Base-by-base conservation (phyloP, 2,113 vertebrate genomes). In the Stigmatopora nigra region DNA sequence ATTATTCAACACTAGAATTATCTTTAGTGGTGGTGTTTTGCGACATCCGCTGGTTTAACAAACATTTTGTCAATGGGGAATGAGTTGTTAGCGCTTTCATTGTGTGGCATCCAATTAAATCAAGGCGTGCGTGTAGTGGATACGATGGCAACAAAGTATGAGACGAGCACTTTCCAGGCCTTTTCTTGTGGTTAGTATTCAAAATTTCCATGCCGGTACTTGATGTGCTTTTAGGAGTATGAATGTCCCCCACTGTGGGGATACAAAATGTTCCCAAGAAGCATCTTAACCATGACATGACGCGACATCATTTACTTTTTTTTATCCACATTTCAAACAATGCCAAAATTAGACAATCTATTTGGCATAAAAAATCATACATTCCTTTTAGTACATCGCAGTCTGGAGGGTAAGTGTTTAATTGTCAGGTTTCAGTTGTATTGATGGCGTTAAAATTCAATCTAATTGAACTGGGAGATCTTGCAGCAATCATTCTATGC, bases 171-270 rank as follows among this genome's bases (percentile, higher is more conserved):
- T 51, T 57, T 16, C 52, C 62, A 52, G 20, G 16, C 22, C 49
- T 17, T 3, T 22, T 36, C 67, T 61, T 65, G 60, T 71, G 38
- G 38, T 8, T 7, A 36, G 60, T 61, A 13, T 38, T n/a, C n/a
- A n/a, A 56, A 72, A 69, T 80, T 69, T 65, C 71, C 6, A 68
- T 62, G 77, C 75, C 69, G 45, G 79, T 61, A 81, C 80, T 61
- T 65, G 16, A 62, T 77, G 73, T 80, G 71, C 78, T 80, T 67
- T 57, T 44, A 78, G 31, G 66, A 81, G 81, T 73, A 77, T 80
- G 67, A 78, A 13, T 7, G 19, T 60, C 69, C 65, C 61, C 48
- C 80, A n/a, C 78, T 69, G 41, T 16, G 25, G 71, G 74, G 71
- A 60, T 64, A 69, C 61, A 52, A 61, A 67, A 58, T 70, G 60